Evolutionary conservation across 2,888 invertebrate genomes (phyloP).

Genomic region (Eulithis prunata): DNA sequence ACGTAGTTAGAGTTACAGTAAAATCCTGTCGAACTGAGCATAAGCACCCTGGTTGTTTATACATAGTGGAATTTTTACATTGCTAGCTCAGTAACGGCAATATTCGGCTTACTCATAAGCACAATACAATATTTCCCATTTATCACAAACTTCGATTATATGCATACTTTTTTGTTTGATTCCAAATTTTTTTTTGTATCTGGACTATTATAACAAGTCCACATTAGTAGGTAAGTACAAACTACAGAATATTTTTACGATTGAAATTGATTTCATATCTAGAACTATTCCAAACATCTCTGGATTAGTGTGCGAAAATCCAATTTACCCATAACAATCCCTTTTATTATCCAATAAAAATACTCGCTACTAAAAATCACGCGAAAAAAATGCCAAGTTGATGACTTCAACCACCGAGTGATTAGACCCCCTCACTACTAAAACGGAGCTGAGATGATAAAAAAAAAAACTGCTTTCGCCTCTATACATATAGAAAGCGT

Average conservation of each 20-base stretch:
- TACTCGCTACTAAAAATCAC: not conserved
- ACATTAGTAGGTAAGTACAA: constrained; percentile 10
- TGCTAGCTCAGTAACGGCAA: too few species aligned
- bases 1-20: too few species aligned
- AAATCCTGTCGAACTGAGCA: too few species aligned
- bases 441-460: not conserved
- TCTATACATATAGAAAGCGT: not conserved
- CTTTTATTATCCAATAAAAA: not conserved
- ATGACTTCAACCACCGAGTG: not conserved
- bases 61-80: too few species aligned
- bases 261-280: not conserved
- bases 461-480: not conserved
- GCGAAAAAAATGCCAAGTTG: constrained; percentile 1
- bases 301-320: constrained; percentile 4
- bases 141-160: too few species aligned
- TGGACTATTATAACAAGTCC: not conserved
- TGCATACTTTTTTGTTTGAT: too few species aligned
- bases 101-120: too few species aligned
- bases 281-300: not conserved
- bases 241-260: constrained; percentile 6
- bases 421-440: too few species aligned
- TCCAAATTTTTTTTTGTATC: too few species aligned
- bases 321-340: not conserved
- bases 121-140: too few species aligned
- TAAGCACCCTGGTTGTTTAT: too few species aligned